Percentiles rank a stretch among this genome's conserved stretches.
Conservation (phyloP, 1,140 invertebrate species). For the Nymphalis io region DNA sequence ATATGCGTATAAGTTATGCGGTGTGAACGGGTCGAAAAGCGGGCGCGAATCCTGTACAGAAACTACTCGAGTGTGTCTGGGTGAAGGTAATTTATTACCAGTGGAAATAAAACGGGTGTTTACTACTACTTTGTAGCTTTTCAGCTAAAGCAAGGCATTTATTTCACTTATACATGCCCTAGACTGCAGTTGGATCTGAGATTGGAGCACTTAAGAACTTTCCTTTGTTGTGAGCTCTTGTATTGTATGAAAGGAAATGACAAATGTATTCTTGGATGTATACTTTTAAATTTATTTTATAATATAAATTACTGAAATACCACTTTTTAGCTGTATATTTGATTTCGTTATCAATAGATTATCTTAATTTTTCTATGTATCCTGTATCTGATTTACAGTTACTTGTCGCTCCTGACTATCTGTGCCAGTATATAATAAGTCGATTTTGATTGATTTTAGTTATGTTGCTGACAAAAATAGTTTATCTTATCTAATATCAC, state of each 20-base stretch:
- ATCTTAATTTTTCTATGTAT: neutral
- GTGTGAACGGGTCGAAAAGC: conserved; percentile 21
- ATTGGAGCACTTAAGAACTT: conserved; percentile 36
- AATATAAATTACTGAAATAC: neutral
- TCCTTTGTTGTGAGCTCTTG: conserved; percentile 25
- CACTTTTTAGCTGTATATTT: neutral
- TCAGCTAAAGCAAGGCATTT: conserved; percentile 33
- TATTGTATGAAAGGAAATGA: conserved; percentile 26
- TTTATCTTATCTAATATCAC: no score
- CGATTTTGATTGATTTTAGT: no score
- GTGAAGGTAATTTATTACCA: conserved; percentile 39
- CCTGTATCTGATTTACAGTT: neutral
- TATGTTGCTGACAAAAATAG: no score
- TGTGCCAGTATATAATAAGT: no score
- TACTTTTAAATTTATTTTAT: conserved; percentile 1
- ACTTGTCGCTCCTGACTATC: no score
- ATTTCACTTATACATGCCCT: conserved; percentile 39
- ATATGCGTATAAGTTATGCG: neutral
- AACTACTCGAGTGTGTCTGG: conserved; percentile 36
- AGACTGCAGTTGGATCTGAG: conserved; percentile 35
- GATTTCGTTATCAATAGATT: neutral
- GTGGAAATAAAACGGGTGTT: conserved; percentile 41
- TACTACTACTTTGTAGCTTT: conserved; percentile 39
- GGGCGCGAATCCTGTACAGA: conserved; percentile 24
- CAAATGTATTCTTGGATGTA: conserved; percentile 20